Conservation (phyloP, 2,888 invertebrate species). For the Argyra leucocephala region DNA sequence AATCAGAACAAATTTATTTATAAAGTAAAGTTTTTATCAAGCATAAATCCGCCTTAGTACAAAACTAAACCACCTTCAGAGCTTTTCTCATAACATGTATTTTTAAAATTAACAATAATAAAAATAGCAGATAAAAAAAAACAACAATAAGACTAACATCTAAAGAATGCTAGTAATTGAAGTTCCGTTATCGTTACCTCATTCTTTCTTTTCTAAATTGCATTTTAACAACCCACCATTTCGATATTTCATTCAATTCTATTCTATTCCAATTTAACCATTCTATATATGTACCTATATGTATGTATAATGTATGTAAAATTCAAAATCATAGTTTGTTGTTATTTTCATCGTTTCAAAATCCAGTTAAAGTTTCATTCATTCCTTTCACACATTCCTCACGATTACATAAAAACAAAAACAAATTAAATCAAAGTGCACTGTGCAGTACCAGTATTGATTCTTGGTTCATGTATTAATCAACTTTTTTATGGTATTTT, state of each 20-base stretch:
- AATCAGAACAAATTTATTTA: no score
- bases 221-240: background rate
- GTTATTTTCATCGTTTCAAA: no score
- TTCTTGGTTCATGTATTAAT: background rate
- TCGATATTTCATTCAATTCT: background rate
- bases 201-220: background rate
- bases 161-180: conserved; percentile 4
- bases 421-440: background rate
- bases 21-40: no score
- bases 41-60: background rate
- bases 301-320: background rate
- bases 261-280: background rate
- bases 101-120: background rate
- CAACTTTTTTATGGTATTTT: no score
- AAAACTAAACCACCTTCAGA: conserved; percentile 6
- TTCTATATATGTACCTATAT: background rate
- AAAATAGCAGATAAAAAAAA: background rate
- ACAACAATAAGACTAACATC: background rate
- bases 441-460: background rate
- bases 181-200: conserved; percentile 6
- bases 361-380: background rate
- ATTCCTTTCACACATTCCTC: conserved; percentile 4
- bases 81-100: background rate
- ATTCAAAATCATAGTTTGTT: background rate
- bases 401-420: background rate